phyloP scores from a whole-genome alignment of 2,113 vertebrate genomes.

The Isichthys henryi region DNA sequence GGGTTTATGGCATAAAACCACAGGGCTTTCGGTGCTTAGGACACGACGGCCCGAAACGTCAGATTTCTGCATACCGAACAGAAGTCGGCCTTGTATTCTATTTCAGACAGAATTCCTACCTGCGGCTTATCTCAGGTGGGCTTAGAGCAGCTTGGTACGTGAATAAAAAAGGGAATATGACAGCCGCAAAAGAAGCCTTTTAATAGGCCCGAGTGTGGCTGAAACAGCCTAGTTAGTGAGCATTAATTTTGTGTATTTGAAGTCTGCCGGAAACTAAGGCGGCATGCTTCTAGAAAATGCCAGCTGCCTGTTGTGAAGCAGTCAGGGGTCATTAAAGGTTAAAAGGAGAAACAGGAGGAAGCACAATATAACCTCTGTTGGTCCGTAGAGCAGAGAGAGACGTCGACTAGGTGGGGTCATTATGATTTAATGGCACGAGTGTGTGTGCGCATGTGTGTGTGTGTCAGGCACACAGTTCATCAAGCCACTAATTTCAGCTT shows the following conservation, averaged over 20 bases:
- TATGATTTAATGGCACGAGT: not conserved
- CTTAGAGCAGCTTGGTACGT: not conserved
- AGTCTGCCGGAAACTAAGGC: not conserved
- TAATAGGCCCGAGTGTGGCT: not conserved
- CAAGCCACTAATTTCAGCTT: not conserved
- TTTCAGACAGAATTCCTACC: not conserved
- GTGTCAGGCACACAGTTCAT: not conserved
- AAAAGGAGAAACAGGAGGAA: constrained; percentile 2
- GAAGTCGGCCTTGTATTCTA: not conserved
- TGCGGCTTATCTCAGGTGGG: not conserved
- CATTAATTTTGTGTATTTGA: not conserved
- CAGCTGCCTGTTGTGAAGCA: constrained; percentile 1
- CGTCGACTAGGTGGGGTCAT: not conserved
- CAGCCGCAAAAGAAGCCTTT: not conserved
- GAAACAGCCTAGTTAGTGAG: not conserved
- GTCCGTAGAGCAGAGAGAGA: not conserved
- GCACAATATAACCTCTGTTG: not conserved
- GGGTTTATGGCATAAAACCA: not conserved
- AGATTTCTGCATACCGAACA: not conserved
- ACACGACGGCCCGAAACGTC: not conserved
- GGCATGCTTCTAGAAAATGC: constrained; percentile 2
- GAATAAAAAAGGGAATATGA: not conserved
- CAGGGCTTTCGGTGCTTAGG: not conserved
- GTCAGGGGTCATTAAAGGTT: not conserved
- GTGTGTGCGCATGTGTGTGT: not conserved